phyloP scores from a whole-genome alignment of 1,140 invertebrate genomes.

The Diorhabda carinulata region DNA sequence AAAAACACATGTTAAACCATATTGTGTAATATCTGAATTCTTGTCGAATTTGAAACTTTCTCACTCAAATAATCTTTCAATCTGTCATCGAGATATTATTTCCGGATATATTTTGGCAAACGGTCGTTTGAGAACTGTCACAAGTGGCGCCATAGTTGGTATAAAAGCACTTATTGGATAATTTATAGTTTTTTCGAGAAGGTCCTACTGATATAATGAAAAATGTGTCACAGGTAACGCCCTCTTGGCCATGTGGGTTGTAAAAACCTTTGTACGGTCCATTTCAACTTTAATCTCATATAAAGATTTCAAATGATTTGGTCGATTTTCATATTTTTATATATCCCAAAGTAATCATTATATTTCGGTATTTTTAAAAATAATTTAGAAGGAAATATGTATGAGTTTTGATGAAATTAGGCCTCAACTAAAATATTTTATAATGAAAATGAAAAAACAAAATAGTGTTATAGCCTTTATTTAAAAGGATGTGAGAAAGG shows the following conservation, averaged over 20 bases:
- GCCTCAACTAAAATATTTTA: no score
- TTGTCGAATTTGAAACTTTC: not conserved
- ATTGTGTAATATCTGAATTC: not conserved
- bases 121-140: not conserved
- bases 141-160: constrained; percentile 6
- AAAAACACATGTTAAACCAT: constrained; percentile 10
- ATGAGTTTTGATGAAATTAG: no score
- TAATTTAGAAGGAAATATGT: no score
- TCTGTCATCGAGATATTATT: constrained; percentile 4
- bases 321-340: no score
- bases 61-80: not conserved
- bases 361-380: no score
- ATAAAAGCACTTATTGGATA: not conserved
- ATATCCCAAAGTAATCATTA: no score
- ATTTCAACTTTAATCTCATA: not conserved
- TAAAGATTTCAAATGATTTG: no score
- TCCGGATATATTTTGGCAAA: constrained; percentile 5
- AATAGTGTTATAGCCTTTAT: no score
- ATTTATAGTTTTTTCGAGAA: constrained; percentile 3
- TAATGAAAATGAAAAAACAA: no score
- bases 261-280: constrained; percentile 5
- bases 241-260: constrained; percentile 14
- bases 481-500: no score
- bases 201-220: not conserved
- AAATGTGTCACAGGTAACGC: constrained; percentile 6